phyloP scores from a whole-genome alignment of 1,140 invertebrate species.

The Zaprionus camerounensis region DNA sequence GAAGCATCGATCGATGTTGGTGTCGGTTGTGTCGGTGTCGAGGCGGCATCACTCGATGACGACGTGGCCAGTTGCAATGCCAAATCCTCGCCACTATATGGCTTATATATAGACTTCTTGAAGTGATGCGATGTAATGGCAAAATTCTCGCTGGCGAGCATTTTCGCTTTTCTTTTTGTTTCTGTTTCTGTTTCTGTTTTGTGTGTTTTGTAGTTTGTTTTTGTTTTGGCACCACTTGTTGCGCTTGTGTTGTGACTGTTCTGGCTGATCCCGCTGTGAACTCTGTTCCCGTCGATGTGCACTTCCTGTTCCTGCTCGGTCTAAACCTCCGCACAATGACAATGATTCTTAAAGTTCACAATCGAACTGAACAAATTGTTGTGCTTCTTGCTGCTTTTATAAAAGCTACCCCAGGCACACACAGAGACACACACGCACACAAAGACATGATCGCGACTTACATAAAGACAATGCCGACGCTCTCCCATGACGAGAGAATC shows the following conservation, averaged over 20 bases:
- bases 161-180: constrained; percentile 39
- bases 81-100: constrained; percentile 72
- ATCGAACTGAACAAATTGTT: constrained; percentile 68
- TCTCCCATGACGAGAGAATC: constrained; percentile 30
- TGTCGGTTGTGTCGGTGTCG: constrained; percentile 13
- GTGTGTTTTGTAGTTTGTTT: neutral
- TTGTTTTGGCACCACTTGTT: constrained; percentile 54
- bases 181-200: neutral
- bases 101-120: constrained; percentile 83
- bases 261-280: constrained; percentile 19
- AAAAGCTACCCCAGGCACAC: constrained; percentile 55
- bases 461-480: constrained; percentile 49
- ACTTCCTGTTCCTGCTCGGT: constrained; percentile 19
- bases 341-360: constrained; percentile 71
- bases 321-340: constrained; percentile 54
- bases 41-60: constrained; percentile 55
- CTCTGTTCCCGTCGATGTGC: constrained; percentile 17
- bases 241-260: neutral
- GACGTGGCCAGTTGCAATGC: constrained; percentile 55
- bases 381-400: constrained; percentile 76
- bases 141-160: constrained; percentile 79
- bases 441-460: constrained; percentile 18
- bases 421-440: constrained; percentile 10
- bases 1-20: constrained; percentile 28
- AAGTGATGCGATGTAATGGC: constrained; percentile 63